Percentiles rank a stretch among this genome's conserved stretches.
These are phyloP conservation scores for Callipepla californica DNA, from an alignment of 2,113 vertebrate species.

Conservation along the genomic window DNA sequence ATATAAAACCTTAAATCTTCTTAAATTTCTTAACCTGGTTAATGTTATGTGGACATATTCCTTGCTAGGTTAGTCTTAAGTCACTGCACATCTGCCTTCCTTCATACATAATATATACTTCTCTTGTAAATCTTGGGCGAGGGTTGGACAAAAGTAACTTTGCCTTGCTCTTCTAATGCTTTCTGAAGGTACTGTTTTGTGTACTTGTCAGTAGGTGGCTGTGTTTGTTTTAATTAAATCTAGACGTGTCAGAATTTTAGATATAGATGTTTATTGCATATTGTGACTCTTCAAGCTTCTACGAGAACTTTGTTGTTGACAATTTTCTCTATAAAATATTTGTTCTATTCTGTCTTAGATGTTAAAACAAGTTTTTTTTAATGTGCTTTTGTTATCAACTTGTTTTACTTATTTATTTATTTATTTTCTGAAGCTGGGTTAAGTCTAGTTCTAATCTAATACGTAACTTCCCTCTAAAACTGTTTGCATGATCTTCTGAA, in stretches of 20 bases:
- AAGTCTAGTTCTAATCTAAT: neutral
- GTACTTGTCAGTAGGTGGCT: neutral
- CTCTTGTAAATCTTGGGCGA: neutral
- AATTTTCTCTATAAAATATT: neutral
- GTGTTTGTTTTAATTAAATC: neutral
- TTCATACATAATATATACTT: neutral
- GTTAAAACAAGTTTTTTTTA: neutral
- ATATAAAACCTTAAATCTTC: neutral
- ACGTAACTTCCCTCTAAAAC: neutral
- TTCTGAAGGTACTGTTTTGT: neutral
- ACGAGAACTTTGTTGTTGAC: neutral
- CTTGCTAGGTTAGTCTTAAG: neutral
- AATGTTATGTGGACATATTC: neutral
- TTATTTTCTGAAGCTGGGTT: neutral
- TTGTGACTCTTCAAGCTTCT: neutral
- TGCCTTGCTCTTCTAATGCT: neutral
- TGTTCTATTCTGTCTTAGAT: neutral
- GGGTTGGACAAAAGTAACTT: neutral
- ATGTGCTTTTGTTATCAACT: neutral
- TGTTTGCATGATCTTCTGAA: neutral
- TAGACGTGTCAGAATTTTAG: neutral
- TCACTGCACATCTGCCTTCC: neutral
- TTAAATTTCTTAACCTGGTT: neutral
- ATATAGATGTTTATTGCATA: neutral
- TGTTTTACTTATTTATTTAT: accelerated